Percentiles rank a stretch among this genome's conserved stretches.
These are phyloP conservation scores for Globicephala melas DNA, from an alignment of 2,113 vertebrate species.

Conservation along the genomic window DNA sequence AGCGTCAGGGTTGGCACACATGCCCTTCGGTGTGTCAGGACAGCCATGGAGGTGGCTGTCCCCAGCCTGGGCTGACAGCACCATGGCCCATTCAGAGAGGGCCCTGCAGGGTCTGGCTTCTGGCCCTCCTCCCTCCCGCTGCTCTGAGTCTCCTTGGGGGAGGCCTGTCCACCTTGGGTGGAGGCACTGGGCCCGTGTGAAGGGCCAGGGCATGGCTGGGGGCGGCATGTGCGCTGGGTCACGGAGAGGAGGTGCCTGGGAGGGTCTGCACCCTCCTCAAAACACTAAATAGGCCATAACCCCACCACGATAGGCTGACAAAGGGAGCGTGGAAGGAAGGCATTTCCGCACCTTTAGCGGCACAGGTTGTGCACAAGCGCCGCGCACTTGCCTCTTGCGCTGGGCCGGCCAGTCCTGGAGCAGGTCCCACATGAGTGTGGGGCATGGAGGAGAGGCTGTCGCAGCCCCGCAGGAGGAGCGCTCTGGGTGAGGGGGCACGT, in stretches of 20 bases:
- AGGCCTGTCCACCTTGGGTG: accelerated
- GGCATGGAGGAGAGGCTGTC: accelerated
- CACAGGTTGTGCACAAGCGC: not conserved
- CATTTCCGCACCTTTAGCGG: not conserved
- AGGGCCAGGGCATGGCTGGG: not conserved
- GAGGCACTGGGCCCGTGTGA: not conserved
- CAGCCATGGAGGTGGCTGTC: not conserved
- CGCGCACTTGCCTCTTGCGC: not conserved
- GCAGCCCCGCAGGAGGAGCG: not conserved
- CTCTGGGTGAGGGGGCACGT: not conserved
- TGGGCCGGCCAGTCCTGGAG: accelerated
- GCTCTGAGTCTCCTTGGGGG: not conserved
- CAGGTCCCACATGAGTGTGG: accelerated
- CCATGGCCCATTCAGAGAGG: accelerated
- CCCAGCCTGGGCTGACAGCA: no score
- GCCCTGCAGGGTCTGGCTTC: no score
- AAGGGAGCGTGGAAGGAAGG: no score
- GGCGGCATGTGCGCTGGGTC: not conserved
- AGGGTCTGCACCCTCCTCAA: accelerated
- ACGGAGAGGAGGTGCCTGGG: not conserved
- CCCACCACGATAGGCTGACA: accelerated
- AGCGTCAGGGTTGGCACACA: not conserved
- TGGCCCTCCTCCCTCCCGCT: accelerated
- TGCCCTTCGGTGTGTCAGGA: not conserved
- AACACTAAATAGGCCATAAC: accelerated